Base-by-base conservation (phyloP, 2,797 vertebrate genomes). In the Amniataba percoides region DNA sequence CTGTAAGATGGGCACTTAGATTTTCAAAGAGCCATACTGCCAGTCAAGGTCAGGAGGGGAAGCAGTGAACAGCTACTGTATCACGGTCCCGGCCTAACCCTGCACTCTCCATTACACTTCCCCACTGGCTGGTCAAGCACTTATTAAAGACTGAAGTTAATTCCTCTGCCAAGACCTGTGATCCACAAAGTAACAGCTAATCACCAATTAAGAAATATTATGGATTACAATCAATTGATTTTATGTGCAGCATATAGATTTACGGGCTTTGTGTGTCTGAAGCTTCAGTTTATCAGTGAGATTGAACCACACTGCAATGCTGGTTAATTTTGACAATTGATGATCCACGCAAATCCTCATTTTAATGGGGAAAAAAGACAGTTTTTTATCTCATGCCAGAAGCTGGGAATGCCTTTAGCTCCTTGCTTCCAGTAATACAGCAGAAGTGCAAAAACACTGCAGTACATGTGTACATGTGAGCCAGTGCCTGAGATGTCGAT, bases 171-270 rank as follows among this genome's bases (percentile, higher is more conserved):
- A 88, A 78, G 93, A 94, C 94, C 94, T 93, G 92, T 93, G 92
- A 92, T 91, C 92, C 84, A 80, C 89, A 80, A 87, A 93, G 89
- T 88, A 90, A 87, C 88, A 89, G 92, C 87, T 94, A 95, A 95
- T 95, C 86, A 77, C 88, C 92, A 89, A 94, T 95, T 95, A 95
- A 89, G 86, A 90, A 91, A 93, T 91, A 91, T 93, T 92, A 94
- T 91, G 64, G 90, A 95, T 95, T 89, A 79, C 87, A 90, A 93
- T 93, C 90, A 88, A 94, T 92, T 88, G 93, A 92, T 91, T 94
- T 92, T 86, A 92, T 87, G 88, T 66, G 78, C 71, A 64, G n/a
- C 61, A 83, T 77, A 80, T 34, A 60, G 87, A 78, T 31, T 62
- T 59, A 82, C 70, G 53, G 68, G 71, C 82, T 27, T 18, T 9